Evolutionary conservation across 35 echinoderm and acorn worm genomes (phyloP).

Genomic region (Anneissia japonica): DNA sequence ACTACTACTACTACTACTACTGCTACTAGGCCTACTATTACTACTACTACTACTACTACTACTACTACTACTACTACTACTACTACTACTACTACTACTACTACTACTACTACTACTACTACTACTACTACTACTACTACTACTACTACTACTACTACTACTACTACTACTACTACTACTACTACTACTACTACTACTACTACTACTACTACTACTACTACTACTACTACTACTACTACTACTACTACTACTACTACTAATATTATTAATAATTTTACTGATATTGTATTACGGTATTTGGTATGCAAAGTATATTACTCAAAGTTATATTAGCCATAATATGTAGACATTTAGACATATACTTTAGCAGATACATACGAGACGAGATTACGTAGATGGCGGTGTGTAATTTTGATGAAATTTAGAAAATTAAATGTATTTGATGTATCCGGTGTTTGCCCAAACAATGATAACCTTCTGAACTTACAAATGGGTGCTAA

Average conservation of each 20-base stretch:
- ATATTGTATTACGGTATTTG: not conserved
- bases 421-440: no score
- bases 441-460: no score
- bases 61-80: conserved; percentile 1
- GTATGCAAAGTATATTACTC: not conserved
- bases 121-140: conserved; percentile 3
- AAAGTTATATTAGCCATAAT: not conserved
- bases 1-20: not conserved
- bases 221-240: conserved; percentile 3
- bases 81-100: conserved; percentile 4
- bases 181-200: conserved; percentile 3
- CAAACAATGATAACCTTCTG: no score
- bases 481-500: no score
- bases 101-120: conserved; percentile 3
- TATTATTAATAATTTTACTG: not conserved
- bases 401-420: no score
- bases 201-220: conserved; percentile 3
- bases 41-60: not conserved
- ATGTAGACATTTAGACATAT: not conserved
- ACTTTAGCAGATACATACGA: no score
- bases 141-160: conserved; percentile 4
- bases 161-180: conserved; percentile 2
- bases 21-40: not conserved
- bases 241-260: not conserved
- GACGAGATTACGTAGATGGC: no score